Evolutionary conservation across 2,797 vertebrate genomes (phyloP).

Genomic region (Malacoraja senta): DNA sequence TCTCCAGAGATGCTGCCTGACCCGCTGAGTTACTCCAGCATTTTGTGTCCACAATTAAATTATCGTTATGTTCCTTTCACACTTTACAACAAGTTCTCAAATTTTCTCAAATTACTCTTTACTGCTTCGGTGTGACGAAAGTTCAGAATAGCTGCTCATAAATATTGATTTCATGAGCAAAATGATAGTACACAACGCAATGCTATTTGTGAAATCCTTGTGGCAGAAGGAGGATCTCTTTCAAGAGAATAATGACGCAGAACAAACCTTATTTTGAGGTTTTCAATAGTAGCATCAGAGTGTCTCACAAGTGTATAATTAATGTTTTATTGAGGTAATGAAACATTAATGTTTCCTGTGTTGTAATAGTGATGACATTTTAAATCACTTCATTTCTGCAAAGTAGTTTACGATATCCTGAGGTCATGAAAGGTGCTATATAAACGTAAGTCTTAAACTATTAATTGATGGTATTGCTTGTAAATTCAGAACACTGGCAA

Average conservation of each 20-base stretch:
- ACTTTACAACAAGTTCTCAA: neutral
- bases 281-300: neutral
- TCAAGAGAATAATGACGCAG: neutral
- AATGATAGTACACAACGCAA: neutral
- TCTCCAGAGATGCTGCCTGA: too few species aligned
- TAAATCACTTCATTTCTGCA: neutral
- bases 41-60: neutral
- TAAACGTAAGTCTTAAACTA: neutral
- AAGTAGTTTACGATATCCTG: neutral
- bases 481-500: neutral
- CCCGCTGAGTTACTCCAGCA: too few species aligned
- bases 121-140: neutral
- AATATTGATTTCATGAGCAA: neutral
- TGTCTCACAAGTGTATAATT: neutral
- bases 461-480: neutral
- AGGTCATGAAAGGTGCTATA: neutral
- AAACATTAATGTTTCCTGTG: neutral
- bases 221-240: neutral
- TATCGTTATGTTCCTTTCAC: neutral
- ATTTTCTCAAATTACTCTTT: too few species aligned
- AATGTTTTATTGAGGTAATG: constrained; percentile 11
- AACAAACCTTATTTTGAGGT: neutral
- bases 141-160: neutral
- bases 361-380: neutral
- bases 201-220: neutral